A percentile compares a stretch with the other conserved stretches of the same genome.
Conservation (phyloP, 2,797 vertebrate species). For the Peromyscus melanophrys region DNA sequence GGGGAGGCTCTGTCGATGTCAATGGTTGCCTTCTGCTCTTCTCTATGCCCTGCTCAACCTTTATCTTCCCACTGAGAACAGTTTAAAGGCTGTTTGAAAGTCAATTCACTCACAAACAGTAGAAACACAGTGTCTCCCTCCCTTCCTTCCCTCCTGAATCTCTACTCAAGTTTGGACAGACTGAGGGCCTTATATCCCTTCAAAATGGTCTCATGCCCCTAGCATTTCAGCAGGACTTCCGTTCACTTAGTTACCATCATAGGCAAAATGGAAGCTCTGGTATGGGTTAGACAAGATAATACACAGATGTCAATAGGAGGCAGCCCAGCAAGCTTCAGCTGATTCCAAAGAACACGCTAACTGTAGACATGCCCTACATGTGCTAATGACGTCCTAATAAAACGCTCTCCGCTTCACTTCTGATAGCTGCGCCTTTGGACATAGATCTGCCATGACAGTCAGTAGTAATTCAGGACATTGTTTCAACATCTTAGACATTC, state of each 20-base stretch:
- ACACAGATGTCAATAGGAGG: not conserved
- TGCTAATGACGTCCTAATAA: not conserved
- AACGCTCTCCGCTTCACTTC: not conserved
- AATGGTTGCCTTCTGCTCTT: not conserved
- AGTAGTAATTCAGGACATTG: not conserved
- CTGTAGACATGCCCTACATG: not conserved
- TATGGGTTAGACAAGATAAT: not conserved
- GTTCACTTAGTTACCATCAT: not conserved
- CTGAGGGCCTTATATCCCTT: not conserved
- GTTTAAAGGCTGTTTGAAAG: not conserved
- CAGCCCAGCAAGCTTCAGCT: not conserved
- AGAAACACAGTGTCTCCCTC: not conserved
- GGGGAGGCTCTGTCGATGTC: not conserved
- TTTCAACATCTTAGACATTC: slow-evolving; percentile 25
- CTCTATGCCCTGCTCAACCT: not conserved
- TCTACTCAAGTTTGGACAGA: not conserved
- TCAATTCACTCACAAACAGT: not conserved
- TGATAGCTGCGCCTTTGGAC: not conserved
- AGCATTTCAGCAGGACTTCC: not conserved
- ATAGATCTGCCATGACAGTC: not conserved
- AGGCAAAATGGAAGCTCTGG: not conserved
- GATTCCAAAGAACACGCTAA: slow-evolving; percentile 17
- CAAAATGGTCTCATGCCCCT: not conserved
- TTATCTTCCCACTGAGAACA: not conserved
- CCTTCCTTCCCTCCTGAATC: not conserved